Evolutionary conservation across 2,797 vertebrate genomes (phyloP).

Genomic region (Etheostoma nigrum): DNA sequence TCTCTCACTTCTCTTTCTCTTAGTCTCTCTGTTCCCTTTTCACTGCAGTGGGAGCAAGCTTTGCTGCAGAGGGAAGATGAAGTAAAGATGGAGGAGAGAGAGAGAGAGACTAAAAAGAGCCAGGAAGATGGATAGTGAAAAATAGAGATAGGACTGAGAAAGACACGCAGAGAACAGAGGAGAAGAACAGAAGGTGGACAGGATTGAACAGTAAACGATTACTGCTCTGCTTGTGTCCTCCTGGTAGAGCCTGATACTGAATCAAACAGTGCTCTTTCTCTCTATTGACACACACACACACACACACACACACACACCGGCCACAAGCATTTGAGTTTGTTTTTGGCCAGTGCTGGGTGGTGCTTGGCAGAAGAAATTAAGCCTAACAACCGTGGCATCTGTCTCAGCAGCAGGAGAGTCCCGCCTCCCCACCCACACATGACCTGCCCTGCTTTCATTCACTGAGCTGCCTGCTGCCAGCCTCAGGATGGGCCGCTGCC

Average conservation of each 20-base stretch:
- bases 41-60: conserved; percentile 75
- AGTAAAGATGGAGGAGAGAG: conserved; percentile 61
- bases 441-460: conserved; percentile 82
- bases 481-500: conserved; percentile 77
- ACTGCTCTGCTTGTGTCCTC: conserved; percentile 66
- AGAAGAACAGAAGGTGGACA: conserved; percentile 54
- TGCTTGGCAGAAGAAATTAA: conserved; percentile 83
- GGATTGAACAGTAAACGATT: conserved; percentile 70
- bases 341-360: conserved; percentile 79
- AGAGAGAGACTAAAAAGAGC: conserved; percentile 64
- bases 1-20: conserved; percentile 60
- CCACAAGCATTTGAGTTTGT: conserved; percentile 79
- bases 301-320: conserved; percentile 56
- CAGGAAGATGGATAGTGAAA: conserved; percentile 69
- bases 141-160: conserved; percentile 63
- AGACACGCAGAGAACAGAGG: conserved; percentile 57
- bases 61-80: conserved; percentile 75
- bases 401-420: conserved; percentile 87
- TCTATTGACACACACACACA: conserved; percentile 58
- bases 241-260: conserved; percentile 77
- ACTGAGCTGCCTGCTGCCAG: conserved; percentile 79
- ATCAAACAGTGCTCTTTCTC: conserved; percentile 76
- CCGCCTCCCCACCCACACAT: conserved; percentile 84
- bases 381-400: conserved; percentile 87
- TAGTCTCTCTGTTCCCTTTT: conserved; percentile 50